Evolutionary conservation across 2,113 vertebrate genomes (phyloP), one percentile per base, ranked within the genome.

Genomic region (Cyanocitta stelleri): DNA sequence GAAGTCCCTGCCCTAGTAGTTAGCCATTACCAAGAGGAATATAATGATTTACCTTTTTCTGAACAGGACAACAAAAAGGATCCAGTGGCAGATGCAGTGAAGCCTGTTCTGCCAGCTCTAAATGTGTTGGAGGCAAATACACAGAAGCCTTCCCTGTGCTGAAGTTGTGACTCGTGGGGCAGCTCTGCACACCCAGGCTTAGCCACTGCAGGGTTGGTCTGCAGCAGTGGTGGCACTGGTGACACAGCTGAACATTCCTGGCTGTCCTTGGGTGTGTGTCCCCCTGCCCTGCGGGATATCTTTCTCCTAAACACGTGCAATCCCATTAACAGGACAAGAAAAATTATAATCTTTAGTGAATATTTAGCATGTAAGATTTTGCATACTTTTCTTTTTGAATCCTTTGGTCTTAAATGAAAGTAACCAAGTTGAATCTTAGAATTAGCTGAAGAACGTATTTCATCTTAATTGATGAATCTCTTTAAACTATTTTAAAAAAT

Each of bases 1-100:
- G 41, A 77, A 91, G 44, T 85, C 66, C 56, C 64, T 87, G 73
- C 39, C 43, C 33, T 91, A 35, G 48, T 78, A 75, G 87, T 95
- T 95, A 90, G 87, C 75, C 51, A 85, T 96, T 96, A 87, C 78
- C 66, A 77, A 54, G 58, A 46, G 12, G 35, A 49, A 66, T 79
- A 58, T 95, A 93, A 95, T 97, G 66, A 93, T 95, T 94, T 95
- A 94, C 95, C n/a, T 68, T 83, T 61, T 58, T 68, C 71, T 83
- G 92, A 87, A 33, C 58, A 93, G 48, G 82, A 90, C 43, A 82
- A n/a, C 35, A 6, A 21, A 46, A 59, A 74, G 55, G 46, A 72
- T 76, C 44, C 44, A 52, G n/a, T 0, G 4, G 33, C 59, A 80
- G 68, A 52, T 51, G 29, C 37, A 62, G 29, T 41, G 59, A 69